A percentile compares a stretch with the other conserved stretches of the same genome.
Evolutionary conservation across 2,113 vertebrate species (phyloP).

Genomic region (Paratilapia polleni): DNA sequence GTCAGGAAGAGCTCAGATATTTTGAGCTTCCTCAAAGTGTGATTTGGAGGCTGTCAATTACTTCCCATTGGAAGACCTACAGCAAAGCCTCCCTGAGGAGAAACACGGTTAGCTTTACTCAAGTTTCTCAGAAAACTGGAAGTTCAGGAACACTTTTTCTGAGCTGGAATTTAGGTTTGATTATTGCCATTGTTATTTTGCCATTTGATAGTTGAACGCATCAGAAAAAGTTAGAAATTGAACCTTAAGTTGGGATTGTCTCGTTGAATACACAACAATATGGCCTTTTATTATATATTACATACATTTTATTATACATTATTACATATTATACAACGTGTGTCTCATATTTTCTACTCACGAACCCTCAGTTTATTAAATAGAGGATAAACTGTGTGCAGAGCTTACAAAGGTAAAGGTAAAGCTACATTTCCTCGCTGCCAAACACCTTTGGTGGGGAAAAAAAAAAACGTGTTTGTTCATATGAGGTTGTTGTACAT

Average conservation of each 20-base stretch:
- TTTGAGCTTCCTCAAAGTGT: slow-evolving; percentile 57
- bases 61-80: slow-evolving; percentile 65
- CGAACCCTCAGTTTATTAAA: no score
- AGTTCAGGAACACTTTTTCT: neutral
- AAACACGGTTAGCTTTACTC: neutral
- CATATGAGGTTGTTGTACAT: no score
- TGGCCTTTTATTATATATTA: neutral
- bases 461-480: no score
- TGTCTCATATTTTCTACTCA: neutral
- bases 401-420: no score
- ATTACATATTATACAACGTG: neutral
- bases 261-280: neutral
- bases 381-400: no score
- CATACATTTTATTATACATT: no score
- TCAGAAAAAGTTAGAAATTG: neutral
- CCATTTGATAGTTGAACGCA: neutral
- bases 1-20: slow-evolving; percentile 64
- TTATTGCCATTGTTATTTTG: neutral
- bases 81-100: slow-evolving; percentile 39
- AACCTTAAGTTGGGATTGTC: neutral
- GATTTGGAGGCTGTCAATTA: slow-evolving; percentile 57
- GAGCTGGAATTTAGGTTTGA: neutral
- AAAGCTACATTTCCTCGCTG: no score
- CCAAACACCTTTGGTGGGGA: no score
- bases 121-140: neutral